These are phyloP conservation scores for Tragelaphus scriptus DNA, from an alignment of 2,113 vertebrate species.

Conservation along the genomic window DNA sequence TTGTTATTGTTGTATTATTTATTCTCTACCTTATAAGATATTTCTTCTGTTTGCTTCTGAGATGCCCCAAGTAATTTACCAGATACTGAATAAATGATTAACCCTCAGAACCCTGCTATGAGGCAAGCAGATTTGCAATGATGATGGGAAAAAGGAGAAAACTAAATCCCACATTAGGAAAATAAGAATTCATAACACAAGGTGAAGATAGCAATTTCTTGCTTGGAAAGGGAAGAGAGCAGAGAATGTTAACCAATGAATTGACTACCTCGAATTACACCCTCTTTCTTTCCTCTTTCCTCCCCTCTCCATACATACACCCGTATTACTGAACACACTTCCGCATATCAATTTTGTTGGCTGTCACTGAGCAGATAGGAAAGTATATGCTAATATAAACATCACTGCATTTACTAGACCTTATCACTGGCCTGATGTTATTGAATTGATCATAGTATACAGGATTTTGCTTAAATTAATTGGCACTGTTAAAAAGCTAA, in stretches of 20 bases:
- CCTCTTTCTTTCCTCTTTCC: neutral
- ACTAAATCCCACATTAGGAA: conserved; percentile 18
- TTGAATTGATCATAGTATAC: neutral
- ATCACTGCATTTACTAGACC: neutral
- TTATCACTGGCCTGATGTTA: neutral
- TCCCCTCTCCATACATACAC: too few species aligned
- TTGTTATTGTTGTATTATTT: conserved; percentile 60
- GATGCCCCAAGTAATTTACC: conserved; percentile 48
- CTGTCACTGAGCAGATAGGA: neutral
- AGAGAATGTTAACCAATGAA: neutral
- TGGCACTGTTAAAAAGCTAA: neutral
- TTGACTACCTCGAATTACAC: neutral
- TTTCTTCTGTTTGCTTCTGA: conserved; percentile 56
- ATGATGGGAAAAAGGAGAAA: conserved; percentile 35
- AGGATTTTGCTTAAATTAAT: neutral
- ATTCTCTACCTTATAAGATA: conserved; percentile 36
- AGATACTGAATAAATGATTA: conserved; percentile 63
- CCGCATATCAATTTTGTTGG: neutral
- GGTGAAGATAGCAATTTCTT: conserved; percentile 16
- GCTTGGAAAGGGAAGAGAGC: neutral
- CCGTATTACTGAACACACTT: neutral
- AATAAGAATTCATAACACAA: conserved; percentile 19
- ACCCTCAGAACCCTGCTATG: conserved; percentile 52
- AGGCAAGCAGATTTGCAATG: conserved; percentile 59
- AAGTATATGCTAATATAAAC: neutral